Evolutionary conservation across 1,140 invertebrate species (phyloP), one percentile per base, ranked within the genome.

Genomic region (Dryas iulia): DNA sequence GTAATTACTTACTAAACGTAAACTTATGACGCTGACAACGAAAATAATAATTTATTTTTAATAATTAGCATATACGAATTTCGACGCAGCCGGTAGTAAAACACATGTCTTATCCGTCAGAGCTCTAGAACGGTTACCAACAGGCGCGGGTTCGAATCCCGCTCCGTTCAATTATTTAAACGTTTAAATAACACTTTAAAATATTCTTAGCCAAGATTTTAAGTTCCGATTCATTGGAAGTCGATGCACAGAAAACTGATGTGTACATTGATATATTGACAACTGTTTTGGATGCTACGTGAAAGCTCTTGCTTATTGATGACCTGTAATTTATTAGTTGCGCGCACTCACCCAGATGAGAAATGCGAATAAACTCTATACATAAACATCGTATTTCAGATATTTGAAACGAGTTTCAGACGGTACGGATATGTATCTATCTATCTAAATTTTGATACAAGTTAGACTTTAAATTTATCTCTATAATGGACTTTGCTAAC

Each of bases 301-400:
- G 56, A 60, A 62, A 71, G 72, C 72, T 70, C 59, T 73, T 74
- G 68, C 57, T 71, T 74, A 74, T 74, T 74, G 72, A 74, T 74
- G 69, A 71, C 61, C 56, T 35, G 68, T 74, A 71, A 74, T 74
- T 74, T 74, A 74, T 74, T 74, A 74, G 60, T 33, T 39, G 53
- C 59, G 69, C 72, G 72, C 72, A 71, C 72, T 74, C 72, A 60
- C 56, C 72, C 69, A 62, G 65, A 71, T 74, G 72, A 66, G 67
- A 69, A 70, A 73, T 72, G 61, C 61, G 65, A 71, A 68, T 66
- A 70, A 67, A 68, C 66, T 68, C 35, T 21, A 59, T 72, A 72
- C 66, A 72, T 72, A 72, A 72, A 72, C 58, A 63, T 58, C n/a
- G 67, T 53, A 61, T 63, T 69, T 59, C 28, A 61, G 33, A 59